phyloP scores from a whole-genome alignment of 2,888 invertebrate species.

The Polylopha cassiicola region DNA sequence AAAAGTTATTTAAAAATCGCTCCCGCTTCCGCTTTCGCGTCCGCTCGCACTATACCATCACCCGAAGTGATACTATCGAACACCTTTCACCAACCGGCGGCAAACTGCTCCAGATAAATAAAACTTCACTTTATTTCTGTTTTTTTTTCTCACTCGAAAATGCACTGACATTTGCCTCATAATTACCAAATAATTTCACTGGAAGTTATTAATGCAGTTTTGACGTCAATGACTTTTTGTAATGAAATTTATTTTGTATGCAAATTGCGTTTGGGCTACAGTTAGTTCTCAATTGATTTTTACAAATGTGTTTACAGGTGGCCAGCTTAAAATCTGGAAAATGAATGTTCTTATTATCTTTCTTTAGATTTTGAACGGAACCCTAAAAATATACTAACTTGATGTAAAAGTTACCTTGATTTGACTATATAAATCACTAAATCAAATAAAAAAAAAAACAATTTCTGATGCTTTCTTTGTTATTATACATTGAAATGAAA shows the following conservation, averaged over 20 bases:
- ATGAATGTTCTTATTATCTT: too few species aligned
- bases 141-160: constrained; percentile 29
- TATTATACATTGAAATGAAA: too few species aligned
- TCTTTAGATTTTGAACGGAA: too few species aligned
- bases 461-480: too few species aligned
- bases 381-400: constrained; percentile 3
- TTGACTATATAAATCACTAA: too few species aligned
- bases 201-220: constrained; percentile 19
- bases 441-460: too few species aligned
- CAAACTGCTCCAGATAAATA: constrained; percentile 36
- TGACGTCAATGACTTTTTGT: constrained; percentile 3
- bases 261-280: too few species aligned
- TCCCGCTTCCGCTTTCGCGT: constrained; percentile 7
- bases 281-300: too few species aligned
- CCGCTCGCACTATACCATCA: constrained; percentile 3
- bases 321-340: too few species aligned
- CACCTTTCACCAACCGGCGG: constrained; percentile 33
- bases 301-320: too few species aligned
- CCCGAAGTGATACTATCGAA: constrained; percentile 29
- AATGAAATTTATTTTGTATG: constrained; percentile 19
- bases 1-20: constrained; percentile 3
- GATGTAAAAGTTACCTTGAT: neutral
- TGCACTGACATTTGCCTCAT: constrained; percentile 23
- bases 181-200: constrained; percentile 21
- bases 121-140: constrained; percentile 33